Evolutionary conservation across 2,888 invertebrate species (phyloP), one percentile per base, ranked within the genome.

Genomic region (Nomada fabriciana): DNA sequence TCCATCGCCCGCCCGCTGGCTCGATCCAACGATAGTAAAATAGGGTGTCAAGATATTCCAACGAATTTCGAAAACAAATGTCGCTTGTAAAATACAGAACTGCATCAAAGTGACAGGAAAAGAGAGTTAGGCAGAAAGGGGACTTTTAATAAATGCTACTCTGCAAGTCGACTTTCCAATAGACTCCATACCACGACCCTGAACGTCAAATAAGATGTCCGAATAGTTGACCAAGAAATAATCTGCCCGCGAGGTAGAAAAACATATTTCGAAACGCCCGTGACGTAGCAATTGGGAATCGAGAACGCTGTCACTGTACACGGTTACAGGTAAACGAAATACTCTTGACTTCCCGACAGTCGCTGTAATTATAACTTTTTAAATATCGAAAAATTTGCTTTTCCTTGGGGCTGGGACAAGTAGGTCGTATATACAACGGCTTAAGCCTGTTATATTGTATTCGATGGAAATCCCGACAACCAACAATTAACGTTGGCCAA

Each of bases 41-140:
- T 5, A 11, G 23, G 42, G n/a, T 13, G 59, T 70, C 25, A 36
- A 20, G 50, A 59, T 57, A 50, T 71, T 76, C 15, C 1, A 53
- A 47, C n/a, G 47, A 23, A 57, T 70, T 53, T n/a, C 47, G 2
- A n/a, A 47, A 43, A n/a, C 36, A 25, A 61, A 71, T 23, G 53
- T 36, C 18, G 20, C 25, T 47, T 42, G 42, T 43, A 47, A 57
- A 36, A 10, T 47, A 13, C 15, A 11, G 47, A 47, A 47, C 13
- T 3, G 47, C 13, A 2, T 47, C 15, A 1, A 47, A 47, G 47
- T 15, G 47, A 3, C 47, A 13, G 47, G 15, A 15, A 47, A 15
- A 47, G 47, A 13, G 13, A 47, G 47, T 7, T 7, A 2, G 47
- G 15, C 10, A 1, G 2, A 10, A 15, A 47, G 2, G 47, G 15